Conservation (phyloP, 2,797 vertebrate genomes). For the Mormyrus hasselquistii region DNA sequence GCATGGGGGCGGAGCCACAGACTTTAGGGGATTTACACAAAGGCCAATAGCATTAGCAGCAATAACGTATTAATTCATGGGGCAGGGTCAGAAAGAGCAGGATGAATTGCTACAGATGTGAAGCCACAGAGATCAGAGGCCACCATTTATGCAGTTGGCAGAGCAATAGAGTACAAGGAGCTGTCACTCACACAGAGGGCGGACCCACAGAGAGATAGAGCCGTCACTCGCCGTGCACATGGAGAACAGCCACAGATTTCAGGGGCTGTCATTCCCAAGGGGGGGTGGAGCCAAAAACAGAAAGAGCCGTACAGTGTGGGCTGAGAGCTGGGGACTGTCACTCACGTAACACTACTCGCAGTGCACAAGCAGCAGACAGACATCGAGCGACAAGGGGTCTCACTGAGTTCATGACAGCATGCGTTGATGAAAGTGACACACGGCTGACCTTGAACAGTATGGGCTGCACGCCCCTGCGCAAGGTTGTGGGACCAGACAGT, state of each 20-base stretch:
- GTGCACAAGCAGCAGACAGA: not conserved
- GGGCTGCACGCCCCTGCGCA: constrained; percentile 68
- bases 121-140: not conserved
- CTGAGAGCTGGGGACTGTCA: not conserved
- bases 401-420: not conserved
- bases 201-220: not conserved
- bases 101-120: not conserved
- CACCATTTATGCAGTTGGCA: not conserved
- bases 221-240: not conserved
- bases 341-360: not conserved
- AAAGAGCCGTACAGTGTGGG: not conserved
- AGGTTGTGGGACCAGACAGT: constrained; percentile 45
- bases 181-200: constrained; percentile 5
- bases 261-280: not conserved
- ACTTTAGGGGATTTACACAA: not conserved
- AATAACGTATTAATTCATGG: not conserved
- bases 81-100: not conserved
- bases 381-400: not conserved
- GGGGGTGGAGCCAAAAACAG: not conserved
- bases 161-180: not conserved
- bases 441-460: constrained; percentile 80
- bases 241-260: not conserved
- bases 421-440: not conserved
- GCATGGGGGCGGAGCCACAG: not conserved
- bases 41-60: not conserved